These are phyloP conservation scores for Antheraea yamamai DNA, from an alignment of 2,888 invertebrate species.

Conservation along the genomic window DNA sequence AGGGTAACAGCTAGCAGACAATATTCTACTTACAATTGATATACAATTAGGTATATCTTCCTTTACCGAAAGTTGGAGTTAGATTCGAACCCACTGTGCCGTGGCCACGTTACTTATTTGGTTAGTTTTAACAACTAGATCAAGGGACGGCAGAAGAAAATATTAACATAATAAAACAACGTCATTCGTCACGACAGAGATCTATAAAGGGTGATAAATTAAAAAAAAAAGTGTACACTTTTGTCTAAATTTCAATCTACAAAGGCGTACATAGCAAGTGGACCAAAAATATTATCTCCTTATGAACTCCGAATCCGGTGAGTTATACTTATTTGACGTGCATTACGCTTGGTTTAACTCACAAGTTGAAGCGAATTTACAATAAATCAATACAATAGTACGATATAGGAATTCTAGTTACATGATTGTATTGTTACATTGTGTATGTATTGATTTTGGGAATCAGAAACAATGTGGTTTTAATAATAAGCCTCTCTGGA, in stretches of 20 bases:
- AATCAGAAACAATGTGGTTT: too few relatives aligned
- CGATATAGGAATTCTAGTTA: not conserved
- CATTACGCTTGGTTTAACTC: slow-evolving; percentile 38
- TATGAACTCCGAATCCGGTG: slow-evolving; percentile 55
- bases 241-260: slow-evolving; percentile 12
- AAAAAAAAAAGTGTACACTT: not conserved
- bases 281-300: slow-evolving; percentile 42
- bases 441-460: not conserved
- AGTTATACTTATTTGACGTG: slow-evolving; percentile 53
- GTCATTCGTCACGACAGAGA: not conserved
- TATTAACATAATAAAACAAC: not conserved
- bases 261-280: slow-evolving; percentile 34
- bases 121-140: not conserved
- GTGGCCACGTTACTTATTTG: not conserved
- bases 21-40: too few relatives aligned
- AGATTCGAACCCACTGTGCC: too few relatives aligned
- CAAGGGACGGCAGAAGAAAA: not conserved
- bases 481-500: too few relatives aligned
- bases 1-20: too few relatives aligned
- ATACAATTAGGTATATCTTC: too few relatives aligned
- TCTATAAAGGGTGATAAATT: not conserved
- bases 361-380: slow-evolving; percentile 12
- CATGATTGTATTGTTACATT: not conserved
- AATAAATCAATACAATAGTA: not conserved
- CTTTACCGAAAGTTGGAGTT: too few relatives aligned